phyloP scores from a whole-genome alignment of 2,888 invertebrate genomes.

The Helobdella robusta region DNA sequence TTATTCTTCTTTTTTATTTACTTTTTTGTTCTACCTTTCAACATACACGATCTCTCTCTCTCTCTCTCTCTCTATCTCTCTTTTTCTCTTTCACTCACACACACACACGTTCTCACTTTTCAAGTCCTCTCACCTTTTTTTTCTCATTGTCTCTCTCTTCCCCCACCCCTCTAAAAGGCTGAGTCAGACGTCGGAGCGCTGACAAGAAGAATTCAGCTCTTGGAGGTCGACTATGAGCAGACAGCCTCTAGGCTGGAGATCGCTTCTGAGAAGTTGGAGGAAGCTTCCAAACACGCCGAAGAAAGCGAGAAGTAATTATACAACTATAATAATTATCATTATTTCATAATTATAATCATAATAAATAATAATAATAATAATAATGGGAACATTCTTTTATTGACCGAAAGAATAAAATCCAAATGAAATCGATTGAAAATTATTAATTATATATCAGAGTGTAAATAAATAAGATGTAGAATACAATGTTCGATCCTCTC shows the following conservation, averaged over 20 bases:
- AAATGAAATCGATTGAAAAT: background rate
- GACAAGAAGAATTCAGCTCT: conserved; percentile 94
- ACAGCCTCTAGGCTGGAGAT: conserved; percentile 96
- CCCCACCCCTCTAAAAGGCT: conserved; percentile 57
- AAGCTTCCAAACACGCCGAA: conserved; percentile 98
- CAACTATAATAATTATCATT: background rate
- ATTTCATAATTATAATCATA: background rate
- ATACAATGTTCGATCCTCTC: background rate
- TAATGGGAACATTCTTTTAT: no score
- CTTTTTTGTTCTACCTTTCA: background rate
- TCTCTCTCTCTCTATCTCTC: background rate
- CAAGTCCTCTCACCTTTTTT: no score
- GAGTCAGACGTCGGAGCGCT: conserved; percentile 97
- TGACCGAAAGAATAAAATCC: no score
- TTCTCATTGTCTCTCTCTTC: conserved; percentile 7
- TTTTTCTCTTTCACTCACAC: background rate
- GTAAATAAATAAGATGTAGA: no score
- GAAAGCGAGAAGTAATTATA: conserved; percentile 92
- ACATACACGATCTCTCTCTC: background rate
- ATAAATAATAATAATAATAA: no score
- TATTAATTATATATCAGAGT: background rate
- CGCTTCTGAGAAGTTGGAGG: conserved; percentile 94
- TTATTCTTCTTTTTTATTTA: background rate
- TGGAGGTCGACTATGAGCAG: conserved; percentile 98
- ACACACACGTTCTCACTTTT: background rate